Conservation (phyloP, 2,113 vertebrate species). For the Neoarius graeffei region DNA sequence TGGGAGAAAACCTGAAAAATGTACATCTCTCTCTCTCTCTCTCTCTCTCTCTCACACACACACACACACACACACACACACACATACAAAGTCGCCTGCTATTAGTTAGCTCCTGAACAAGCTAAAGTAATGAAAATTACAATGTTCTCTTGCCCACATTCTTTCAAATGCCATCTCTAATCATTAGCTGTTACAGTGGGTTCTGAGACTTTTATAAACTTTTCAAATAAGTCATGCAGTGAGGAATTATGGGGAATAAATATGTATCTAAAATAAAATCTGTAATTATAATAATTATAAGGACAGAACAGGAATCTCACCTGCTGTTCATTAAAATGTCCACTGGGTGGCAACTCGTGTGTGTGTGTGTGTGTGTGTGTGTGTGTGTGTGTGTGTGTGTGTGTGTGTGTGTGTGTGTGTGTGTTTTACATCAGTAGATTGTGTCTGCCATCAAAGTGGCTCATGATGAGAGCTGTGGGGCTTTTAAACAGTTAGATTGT, state of each 20-base stretch:
- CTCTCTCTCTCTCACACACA: too few relatives aligned
- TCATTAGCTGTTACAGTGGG: neutral
- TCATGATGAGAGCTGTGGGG: conserved; percentile 36
- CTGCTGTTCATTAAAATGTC: conserved; percentile 4
- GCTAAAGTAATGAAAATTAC: neutral
- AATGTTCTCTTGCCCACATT: too few relatives aligned
- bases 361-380: too few relatives aligned
- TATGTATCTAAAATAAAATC: neutral
- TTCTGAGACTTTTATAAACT: neutral
- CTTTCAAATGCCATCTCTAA: neutral
- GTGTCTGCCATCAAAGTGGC: conserved; percentile 49
- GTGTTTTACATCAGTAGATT: conserved; percentile 51
- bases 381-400: neutral
- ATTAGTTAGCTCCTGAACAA: neutral
- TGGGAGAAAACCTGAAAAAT: neutral
- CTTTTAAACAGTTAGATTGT: conserved; percentile 2
- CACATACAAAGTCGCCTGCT: neutral
- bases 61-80: neutral
- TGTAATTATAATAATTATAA: neutral
- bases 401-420: neutral
- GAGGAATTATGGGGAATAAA: neutral
- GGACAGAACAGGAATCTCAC: neutral
- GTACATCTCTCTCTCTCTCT: conserved; percentile 1
- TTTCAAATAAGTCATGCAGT: neutral
- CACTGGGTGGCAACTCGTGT: conserved; percentile 30